phyloP scores from a whole-genome alignment of 2,888 invertebrate species.

The Salticus scenicus region DNA sequence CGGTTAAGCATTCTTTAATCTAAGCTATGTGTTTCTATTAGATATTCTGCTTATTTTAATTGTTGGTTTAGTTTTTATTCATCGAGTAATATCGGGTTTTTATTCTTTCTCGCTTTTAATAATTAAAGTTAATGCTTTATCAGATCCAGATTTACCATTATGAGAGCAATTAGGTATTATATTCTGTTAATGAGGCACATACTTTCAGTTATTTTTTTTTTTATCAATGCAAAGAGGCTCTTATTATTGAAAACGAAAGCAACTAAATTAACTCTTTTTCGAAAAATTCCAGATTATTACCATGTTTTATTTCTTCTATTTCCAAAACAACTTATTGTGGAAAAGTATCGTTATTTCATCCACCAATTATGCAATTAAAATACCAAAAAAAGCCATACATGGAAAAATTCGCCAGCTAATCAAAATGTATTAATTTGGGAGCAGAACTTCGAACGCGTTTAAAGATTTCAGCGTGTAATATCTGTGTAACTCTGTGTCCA shows the following conservation, averaged over 20 bases:
- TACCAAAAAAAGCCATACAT: background rate
- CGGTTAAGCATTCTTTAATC: no score
- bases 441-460: background rate
- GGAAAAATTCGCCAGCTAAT: background rate
- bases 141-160: no score
- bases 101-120: no score
- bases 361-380: background rate
- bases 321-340: background rate
- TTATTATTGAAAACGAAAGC: background rate
- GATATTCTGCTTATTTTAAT: no score
- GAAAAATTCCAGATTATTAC: background rate
- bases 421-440: slow-evolving; percentile 16
- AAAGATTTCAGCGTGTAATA: background rate
- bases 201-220: background rate
- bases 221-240: background rate
- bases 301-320: background rate
- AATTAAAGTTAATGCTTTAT: no score
- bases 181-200: background rate
- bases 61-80: no score
- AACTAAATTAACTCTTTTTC: background rate
- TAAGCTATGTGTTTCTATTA: no score
- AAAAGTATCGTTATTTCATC: background rate
- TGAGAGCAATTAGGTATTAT: background rate
- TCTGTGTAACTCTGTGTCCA: background rate
- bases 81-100: no score